A percentile compares a stretch with the other conserved stretches of the same genome.
These are phyloP conservation scores for Scartelaos histophorus DNA, from an alignment of 2,113 vertebrate genomes.

Conservation along the genomic window DNA sequence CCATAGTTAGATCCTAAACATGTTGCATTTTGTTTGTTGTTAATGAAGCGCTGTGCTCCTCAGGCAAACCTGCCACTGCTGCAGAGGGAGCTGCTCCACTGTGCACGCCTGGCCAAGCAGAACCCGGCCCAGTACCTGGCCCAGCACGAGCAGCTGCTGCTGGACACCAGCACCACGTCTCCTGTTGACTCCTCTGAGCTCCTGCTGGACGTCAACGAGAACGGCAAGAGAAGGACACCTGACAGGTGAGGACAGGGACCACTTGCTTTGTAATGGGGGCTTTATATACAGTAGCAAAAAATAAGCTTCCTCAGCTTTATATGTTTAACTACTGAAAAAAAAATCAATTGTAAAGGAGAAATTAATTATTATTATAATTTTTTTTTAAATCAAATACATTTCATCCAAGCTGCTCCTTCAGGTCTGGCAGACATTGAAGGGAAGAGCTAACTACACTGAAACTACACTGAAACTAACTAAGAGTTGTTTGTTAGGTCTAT, in stretches of 20 bases:
- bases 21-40: background rate
- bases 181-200: slow-evolving; percentile 91
- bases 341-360: too few species aligned
- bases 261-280: too few species aligned
- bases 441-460: too few species aligned
- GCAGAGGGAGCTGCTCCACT: slow-evolving; percentile 95
- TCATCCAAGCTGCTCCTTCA: too few species aligned
- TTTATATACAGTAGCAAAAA: too few species aligned
- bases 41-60: background rate
- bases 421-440: too few species aligned
- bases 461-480: too few species aligned
- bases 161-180: slow-evolving; percentile 88
- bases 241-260: slow-evolving; percentile 82
- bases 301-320: background rate
- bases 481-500: too few species aligned
- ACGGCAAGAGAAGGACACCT: slow-evolving; percentile 91
- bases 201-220: slow-evolving; percentile 91
- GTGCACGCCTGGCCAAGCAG: slow-evolving; percentile 96
- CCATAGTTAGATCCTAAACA: background rate
- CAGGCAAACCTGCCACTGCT: slow-evolving; percentile 95
- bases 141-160: slow-evolving; percentile 94
- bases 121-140: slow-evolving; percentile 96
- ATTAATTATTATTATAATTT: too few species aligned
- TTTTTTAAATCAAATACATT: too few species aligned
- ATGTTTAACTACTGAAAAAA: background rate